Evolutionary conservation across 1,140 invertebrate species (phyloP).

Genomic region (Callitettix versicolor): DNA sequence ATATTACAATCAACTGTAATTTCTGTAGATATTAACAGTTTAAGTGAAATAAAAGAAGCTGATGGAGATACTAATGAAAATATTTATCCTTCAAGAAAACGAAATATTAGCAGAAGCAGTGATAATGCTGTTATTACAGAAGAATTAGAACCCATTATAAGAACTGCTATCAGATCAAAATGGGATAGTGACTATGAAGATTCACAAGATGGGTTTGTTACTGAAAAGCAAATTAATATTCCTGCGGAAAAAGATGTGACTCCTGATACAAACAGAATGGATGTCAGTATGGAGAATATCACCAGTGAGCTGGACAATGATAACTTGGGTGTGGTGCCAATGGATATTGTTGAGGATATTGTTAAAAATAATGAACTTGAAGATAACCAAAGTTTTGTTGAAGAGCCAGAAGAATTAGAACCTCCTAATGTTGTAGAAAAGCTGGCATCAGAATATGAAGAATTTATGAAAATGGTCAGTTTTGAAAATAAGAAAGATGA

Average conservation of each 20-base stretch:
- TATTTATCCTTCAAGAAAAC: background rate
- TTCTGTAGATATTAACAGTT: background rate
- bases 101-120: constrained; percentile 8
- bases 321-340: constrained; percentile 1
- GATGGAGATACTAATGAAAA: background rate
- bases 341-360: constrained; percentile 10
- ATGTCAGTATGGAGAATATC: background rate
- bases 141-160: constrained; percentile 9
- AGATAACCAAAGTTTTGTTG: background rate
- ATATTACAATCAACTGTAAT: background rate
- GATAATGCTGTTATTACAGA: background rate
- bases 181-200: constrained; percentile 25
- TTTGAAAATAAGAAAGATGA: constrained; percentile 7
- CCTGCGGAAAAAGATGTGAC: background rate
- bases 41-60: background rate
- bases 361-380: background rate
- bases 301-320: background rate
- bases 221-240: background rate
- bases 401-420: constrained; percentile 3
- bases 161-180: constrained; percentile 16
- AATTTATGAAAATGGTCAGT: constrained; percentile 18
- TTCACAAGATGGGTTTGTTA: background rate
- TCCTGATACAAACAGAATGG: background rate
- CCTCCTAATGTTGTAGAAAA: constrained; percentile 7
- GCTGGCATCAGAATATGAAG: constrained; percentile 17